These are phyloP conservation scores for Ceratitis capitata DNA, from an alignment of 1,140 invertebrate species.

Conservation along the genomic window DNA sequence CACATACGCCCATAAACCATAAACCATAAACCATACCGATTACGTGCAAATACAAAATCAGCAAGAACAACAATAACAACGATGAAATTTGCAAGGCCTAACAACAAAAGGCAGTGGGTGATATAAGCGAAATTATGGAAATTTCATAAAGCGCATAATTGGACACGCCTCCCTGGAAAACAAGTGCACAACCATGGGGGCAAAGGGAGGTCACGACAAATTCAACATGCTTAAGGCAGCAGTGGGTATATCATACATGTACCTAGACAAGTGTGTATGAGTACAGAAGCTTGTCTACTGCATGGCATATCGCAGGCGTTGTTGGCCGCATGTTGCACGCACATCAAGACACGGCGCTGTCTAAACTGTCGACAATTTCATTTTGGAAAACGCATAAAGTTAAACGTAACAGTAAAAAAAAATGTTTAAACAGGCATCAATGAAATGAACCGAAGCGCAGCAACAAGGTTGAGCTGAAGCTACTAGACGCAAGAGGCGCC, in stretches of 20 bases:
- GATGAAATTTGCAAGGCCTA: not conserved
- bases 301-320: not conserved
- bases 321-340: not conserved
- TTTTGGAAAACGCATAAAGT: conserved; percentile 27
- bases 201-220: not conserved
- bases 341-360: conserved; percentile 6
- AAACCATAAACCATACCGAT: not conserved
- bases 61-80: too few relatives aligned
- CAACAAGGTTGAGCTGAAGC: too few relatives aligned
- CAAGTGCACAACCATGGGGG: not conserved
- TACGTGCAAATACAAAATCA: not conserved
- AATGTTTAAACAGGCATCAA: not conserved
- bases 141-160: conserved; percentile 25
- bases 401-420: not conserved
- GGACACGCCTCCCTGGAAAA: not conserved
- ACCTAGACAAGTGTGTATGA: not conserved
- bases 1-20: conserved; percentile 26
- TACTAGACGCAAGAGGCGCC: not conserved
- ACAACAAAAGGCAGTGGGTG: not conserved
- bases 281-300: too few relatives aligned
- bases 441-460: not conserved
- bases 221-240: not conserved
- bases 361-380: conserved; percentile 37
- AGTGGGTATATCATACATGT: not conserved
- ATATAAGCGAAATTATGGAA: conserved; percentile 21